These are phyloP conservation scores for Silurus lanzhouensis DNA, from an alignment of 2,797 vertebrate genomes.

Conservation along the genomic window DNA sequence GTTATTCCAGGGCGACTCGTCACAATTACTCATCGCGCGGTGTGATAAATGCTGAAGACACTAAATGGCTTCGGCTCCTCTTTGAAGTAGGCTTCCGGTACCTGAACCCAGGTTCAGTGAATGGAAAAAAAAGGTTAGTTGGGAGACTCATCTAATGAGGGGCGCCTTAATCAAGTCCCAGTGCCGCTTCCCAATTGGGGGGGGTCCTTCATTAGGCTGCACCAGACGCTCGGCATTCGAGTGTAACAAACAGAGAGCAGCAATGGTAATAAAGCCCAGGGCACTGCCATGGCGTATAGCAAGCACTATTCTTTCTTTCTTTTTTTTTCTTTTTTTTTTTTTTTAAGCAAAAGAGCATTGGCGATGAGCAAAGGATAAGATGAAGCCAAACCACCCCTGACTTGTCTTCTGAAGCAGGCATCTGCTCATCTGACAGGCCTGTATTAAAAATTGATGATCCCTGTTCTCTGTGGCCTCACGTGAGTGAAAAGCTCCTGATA, in stretches of 20 bases:
- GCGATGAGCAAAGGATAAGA: slow-evolving; percentile 55
- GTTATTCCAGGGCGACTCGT: slow-evolving; percentile 41
- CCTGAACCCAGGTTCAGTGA: slow-evolving; percentile 47
- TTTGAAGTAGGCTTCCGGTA: slow-evolving; percentile 49
- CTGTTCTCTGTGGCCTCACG: slow-evolving; percentile 2
- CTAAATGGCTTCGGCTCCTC: slow-evolving; percentile 38
- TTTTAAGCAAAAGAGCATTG: slow-evolving; percentile 51
- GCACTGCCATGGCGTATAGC: slow-evolving; percentile 10
- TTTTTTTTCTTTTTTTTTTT: neutral
- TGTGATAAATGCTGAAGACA: slow-evolving; percentile 43
- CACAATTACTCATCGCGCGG: slow-evolving; percentile 40
- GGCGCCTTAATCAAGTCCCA: slow-evolving; percentile 51
- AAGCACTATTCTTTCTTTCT: neutral
- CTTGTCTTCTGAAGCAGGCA: slow-evolving; percentile 59
- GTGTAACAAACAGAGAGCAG: slow-evolving; percentile 41
- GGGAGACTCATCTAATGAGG: slow-evolving; percentile 50
- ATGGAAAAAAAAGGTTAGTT: slow-evolving; percentile 49
- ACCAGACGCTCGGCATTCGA: slow-evolving; percentile 36
- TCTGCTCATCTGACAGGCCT: slow-evolving; percentile 59
- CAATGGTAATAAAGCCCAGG: slow-evolving; percentile 40
- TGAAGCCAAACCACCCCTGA: slow-evolving; percentile 58
- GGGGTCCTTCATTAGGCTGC: slow-evolving; percentile 40
- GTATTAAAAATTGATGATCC: slow-evolving; percentile 62
- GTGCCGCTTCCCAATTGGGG: slow-evolving; percentile 36
- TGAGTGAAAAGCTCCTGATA: slow-evolving; percentile 29